A percentile compares a stretch with the other conserved stretches of the same genome.
These are phyloP conservation scores for Crypturellus tataupa DNA, from an alignment of 2,797 vertebrate genomes.

Conservation along the genomic window DNA sequence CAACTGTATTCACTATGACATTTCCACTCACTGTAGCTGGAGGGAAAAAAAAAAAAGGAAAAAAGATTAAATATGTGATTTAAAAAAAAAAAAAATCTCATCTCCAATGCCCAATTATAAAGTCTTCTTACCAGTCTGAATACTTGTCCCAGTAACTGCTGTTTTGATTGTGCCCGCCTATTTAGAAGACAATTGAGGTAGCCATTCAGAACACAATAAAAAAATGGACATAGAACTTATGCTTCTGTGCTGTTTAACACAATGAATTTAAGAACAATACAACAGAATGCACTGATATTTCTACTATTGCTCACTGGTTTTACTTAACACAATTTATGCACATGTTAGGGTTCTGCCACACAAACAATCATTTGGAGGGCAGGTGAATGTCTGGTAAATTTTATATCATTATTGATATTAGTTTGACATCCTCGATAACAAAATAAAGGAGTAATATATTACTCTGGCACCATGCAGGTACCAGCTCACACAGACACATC, in stretches of 20 bases:
- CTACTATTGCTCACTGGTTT: neutral
- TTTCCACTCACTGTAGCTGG: constrained; percentile 90
- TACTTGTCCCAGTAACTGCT: constrained; percentile 87
- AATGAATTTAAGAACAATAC: neutral
- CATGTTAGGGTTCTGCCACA: neutral
- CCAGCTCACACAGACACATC: neutral
- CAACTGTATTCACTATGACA: constrained; percentile 91
- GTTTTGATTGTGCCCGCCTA: constrained; percentile 92
- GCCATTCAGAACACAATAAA: constrained; percentile 2
- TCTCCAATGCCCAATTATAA: neutral
- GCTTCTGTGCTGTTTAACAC: neutral
- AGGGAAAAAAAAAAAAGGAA: no score
- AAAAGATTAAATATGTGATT: neutral
- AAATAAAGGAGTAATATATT: neutral
- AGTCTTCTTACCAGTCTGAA: constrained; percentile 87
- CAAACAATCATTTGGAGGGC: neutral
- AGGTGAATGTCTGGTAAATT: neutral
- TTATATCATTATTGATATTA: neutral
- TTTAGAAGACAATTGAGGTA: constrained; percentile 61
- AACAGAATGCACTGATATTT: neutral
- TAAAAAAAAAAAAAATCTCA: neutral
- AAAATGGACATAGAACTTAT: neutral
- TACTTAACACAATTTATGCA: neutral
- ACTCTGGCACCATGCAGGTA: neutral
- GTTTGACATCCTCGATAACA: neutral